Percentiles rank a stretch among this genome's conserved stretches.
Conservation (phyloP, 1,140 invertebrate genomes). For the Magallana gigas region DNA sequence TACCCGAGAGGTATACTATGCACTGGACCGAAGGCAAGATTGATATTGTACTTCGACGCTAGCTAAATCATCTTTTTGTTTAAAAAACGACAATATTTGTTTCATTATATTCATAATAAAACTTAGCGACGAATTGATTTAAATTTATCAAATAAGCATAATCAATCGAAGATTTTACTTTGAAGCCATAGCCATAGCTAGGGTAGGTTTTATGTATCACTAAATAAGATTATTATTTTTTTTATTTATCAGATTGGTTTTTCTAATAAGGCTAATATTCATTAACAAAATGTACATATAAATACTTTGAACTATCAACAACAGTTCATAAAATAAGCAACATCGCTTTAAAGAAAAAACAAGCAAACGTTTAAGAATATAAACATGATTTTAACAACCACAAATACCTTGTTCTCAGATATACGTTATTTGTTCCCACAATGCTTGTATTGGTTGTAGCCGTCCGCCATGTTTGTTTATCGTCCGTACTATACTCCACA, state of each 20-base stretch:
- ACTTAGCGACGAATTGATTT: no score
- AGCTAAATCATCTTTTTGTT: no score
- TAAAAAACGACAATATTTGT: no score
- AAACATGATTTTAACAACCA: neutral
- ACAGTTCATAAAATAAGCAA: neutral
- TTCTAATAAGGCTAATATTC: neutral
- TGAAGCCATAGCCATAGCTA: no score
- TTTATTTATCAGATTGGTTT: neutral
- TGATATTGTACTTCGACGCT: no score
- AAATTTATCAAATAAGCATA: no score
- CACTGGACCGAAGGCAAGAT: no score
- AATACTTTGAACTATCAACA: no score
- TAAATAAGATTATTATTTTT: neutral
- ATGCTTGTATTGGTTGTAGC: neutral
- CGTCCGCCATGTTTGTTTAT: neutral
- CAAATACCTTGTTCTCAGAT: constrained; percentile 4
- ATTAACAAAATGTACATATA: neutral
- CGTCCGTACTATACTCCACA: neutral
- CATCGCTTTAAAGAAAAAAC: neutral
- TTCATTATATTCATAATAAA: no score
- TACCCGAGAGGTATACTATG: no score
- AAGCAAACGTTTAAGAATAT: neutral
- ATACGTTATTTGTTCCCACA: neutral
- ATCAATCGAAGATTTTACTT: no score
- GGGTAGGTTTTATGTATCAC: no score